Evolutionary conservation across 2,888 invertebrate species (phyloP).

Genomic region (Scelioninae gen. 1): DNA sequence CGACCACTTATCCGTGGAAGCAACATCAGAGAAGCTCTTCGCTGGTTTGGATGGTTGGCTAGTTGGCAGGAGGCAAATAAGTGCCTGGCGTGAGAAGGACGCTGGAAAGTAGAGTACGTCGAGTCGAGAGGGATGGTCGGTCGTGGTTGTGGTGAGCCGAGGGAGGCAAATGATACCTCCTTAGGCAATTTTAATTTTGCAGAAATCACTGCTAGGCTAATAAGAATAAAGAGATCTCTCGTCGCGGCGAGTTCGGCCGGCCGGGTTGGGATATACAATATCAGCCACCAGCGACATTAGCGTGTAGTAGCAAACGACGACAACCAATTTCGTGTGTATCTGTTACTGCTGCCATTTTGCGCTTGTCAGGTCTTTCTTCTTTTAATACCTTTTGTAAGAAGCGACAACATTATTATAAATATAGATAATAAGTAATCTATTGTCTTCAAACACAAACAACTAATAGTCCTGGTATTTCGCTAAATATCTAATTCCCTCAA

Average conservation of each 20-base stretch:
- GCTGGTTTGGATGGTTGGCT: slow-evolving; percentile 78
- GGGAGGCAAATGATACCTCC: slow-evolving; percentile 83
- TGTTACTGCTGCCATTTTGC: slow-evolving; percentile 53
- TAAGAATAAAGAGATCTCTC: slow-evolving; percentile 82
- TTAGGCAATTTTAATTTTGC: slow-evolving; percentile 84
- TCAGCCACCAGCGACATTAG: slow-evolving; percentile 81
- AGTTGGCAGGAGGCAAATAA: slow-evolving; percentile 80
- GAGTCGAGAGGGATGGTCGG: slow-evolving; percentile 74
- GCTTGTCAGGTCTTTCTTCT: slow-evolving; percentile 68
- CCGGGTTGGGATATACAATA: slow-evolving; percentile 76
- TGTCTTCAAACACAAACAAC: no score
- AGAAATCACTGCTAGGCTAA: slow-evolving; percentile 84
- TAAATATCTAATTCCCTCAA: slow-evolving; percentile 2
- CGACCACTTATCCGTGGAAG: slow-evolving; percentile 83
- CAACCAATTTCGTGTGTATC: slow-evolving; percentile 59
- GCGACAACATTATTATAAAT: slow-evolving; percentile 57
- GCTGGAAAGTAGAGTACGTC: slow-evolving; percentile 79
- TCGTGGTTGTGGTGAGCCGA: slow-evolving; percentile 72
- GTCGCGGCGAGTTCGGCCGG: slow-evolving; percentile 73
- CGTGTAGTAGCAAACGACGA: slow-evolving; percentile 71
- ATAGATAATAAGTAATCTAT: slow-evolving; percentile 74
- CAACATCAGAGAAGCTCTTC: slow-evolving; percentile 81
- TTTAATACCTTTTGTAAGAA: slow-evolving; percentile 73
- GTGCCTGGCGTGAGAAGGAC: slow-evolving; percentile 82
- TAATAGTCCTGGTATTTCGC: no score